A percentile compares a stretch with the other conserved stretches of the same genome.
phyloP scores from a whole-genome alignment of 23 tunicate genomes.

The Trididemnum miniatum region DNA sequence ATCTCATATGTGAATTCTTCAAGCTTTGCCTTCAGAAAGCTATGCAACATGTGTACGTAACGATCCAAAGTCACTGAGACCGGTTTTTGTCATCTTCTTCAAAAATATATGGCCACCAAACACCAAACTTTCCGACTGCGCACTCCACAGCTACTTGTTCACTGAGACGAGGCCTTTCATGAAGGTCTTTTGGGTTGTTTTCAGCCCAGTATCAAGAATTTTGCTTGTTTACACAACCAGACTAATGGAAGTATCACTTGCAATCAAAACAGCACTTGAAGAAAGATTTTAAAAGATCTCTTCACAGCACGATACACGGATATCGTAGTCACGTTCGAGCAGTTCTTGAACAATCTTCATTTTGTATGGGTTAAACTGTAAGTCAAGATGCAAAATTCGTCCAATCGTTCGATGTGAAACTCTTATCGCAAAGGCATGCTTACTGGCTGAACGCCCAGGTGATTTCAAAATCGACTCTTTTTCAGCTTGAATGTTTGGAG shows the following conservation, averaged over 20 bases:
- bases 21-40: constrained; percentile 30
- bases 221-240: constrained; percentile 26
- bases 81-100: constrained; percentile 19
- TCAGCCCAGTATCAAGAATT: constrained; percentile 28
- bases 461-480: constrained; percentile 18
- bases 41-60: constrained; percentile 29
- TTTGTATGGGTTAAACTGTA: constrained; percentile 24
- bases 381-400: constrained; percentile 27
- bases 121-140: constrained; percentile 35
- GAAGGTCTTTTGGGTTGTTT: constrained; percentile 30
- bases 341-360: constrained; percentile 38
- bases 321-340: constrained; percentile 24
- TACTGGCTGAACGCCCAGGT: constrained; percentile 14
- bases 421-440: constrained; percentile 10
- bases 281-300: constrained; percentile 21
- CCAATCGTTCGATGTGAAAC: constrained; percentile 19
- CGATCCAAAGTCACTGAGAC: constrained; percentile 27
- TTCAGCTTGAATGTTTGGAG: constrained; percentile 33
- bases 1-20: constrained; percentile 19
- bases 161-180: constrained; percentile 20
- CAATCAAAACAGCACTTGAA: constrained; percentile 29
- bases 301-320: constrained; percentile 27
- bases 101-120: constrained; percentile 30
- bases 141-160: constrained; percentile 28
- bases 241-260: constrained; percentile 30